Evolutionary conservation across 2,113 vertebrate genomes (phyloP), one percentile per base, ranked within the genome.

Genomic region (Lota lota): DNA sequence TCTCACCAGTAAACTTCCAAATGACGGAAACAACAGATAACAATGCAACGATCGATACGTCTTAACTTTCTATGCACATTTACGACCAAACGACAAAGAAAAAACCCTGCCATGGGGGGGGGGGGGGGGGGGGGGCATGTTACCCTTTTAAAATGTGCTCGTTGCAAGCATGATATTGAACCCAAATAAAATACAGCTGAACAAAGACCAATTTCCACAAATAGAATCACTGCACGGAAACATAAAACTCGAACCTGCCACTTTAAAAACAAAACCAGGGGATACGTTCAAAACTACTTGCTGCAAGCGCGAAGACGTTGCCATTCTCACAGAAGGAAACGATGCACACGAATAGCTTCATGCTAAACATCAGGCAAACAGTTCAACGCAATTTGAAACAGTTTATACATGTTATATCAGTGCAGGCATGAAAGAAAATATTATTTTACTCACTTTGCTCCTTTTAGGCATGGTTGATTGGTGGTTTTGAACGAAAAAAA

Each of bases 381-480:
- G 76, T 61, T 80, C 66, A 50, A 57, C 56, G 40, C 70, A 54
- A 22, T 19, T 74, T 62, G 14, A 40, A 75, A 53, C 62, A 68
- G 63, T 10, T 61, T 51, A 60, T 2, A 69, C 69, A 67, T 73
- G 79, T 81, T 75, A 75, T 80, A n/a, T 11, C 50, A 62, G 70
- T 71, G 66, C 59, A 28, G 67, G 47, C 78, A 83, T 78, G 79
- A 75, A 87, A 67, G 73, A 81, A 82, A 81, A 33, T 33, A 67
- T 82, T 68, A 81, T 69, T 85, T 58, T 90, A 92, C 92, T 92
- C 91, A 92, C 92, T 88, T 85, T 89, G 91, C 86, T 93, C 89
- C 92, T 91, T 90, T 93, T 95, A 74, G 94, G 94, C 94, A 94
- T 95, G 88, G 88, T 82, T 88, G 85, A 77, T 82, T 80, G 3